Evolutionary conservation across 2,797 vertebrate species (phyloP).

Genomic region (Myotis daubentonii): DNA sequence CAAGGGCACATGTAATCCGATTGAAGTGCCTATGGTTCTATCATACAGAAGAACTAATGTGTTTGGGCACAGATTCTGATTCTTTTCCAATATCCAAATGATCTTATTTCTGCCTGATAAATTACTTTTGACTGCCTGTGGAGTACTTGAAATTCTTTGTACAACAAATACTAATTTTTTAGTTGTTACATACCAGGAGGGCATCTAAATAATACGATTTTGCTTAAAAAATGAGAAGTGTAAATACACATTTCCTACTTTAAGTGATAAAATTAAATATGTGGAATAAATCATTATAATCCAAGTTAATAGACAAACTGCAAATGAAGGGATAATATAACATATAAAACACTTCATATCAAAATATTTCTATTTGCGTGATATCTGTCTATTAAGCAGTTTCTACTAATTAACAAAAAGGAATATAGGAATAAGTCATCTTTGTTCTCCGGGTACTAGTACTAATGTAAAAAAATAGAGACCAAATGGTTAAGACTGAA

Average conservation of each 20-base stretch:
- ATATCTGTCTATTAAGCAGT: not conserved
- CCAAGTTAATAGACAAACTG: not conserved
- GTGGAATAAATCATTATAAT: not conserved
- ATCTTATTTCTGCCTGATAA: conserved; percentile 48
- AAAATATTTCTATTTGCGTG: conserved; percentile 1
- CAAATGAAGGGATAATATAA: not conserved
- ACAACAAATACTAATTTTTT: not conserved
- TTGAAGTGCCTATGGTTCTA: conserved; percentile 30
- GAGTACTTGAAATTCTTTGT: not conserved
- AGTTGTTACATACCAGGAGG: not conserved
- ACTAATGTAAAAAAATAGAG: not conserved
- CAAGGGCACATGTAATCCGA: conserved; percentile 53
- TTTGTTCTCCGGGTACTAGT: not conserved
- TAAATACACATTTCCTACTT: not conserved
- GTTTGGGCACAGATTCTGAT: conserved; percentile 39
- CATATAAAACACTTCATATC: not conserved
- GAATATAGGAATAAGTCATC: not conserved
- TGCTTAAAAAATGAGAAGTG: not conserved
- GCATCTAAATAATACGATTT: not conserved
- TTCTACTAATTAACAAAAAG: not conserved
- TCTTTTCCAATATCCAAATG: conserved; percentile 42
- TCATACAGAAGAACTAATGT: conserved; percentile 35
- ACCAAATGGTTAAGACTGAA: not conserved
- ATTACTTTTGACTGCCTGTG: not conserved
- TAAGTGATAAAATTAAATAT: conserved; percentile 11